These are phyloP conservation scores for Zaprionus inermis DNA, from an alignment of 1,140 invertebrate species.

Conservation along the genomic window DNA sequence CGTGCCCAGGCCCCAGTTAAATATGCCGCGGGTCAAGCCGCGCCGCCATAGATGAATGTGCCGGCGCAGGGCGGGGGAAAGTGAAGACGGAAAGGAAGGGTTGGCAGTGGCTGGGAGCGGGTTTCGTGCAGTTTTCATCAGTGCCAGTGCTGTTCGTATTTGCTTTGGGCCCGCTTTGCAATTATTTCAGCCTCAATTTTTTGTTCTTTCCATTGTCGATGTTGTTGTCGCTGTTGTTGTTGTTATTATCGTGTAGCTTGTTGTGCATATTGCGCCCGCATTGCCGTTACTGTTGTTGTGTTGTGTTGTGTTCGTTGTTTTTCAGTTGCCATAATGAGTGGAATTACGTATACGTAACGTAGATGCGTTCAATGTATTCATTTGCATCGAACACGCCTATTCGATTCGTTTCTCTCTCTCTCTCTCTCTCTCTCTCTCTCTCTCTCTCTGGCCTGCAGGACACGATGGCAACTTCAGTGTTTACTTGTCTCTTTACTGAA, in stretches of 20 bases:
- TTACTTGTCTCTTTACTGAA: not conserved
- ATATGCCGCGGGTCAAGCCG: slow-evolving; percentile 18
- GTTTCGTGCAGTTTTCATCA: too few species aligned
- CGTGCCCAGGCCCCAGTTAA: not conserved
- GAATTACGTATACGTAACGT: slow-evolving; percentile 54
- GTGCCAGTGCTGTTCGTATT: too few species aligned
- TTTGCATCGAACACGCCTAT: slow-evolving; percentile 49
- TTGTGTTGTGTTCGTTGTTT: not conserved
- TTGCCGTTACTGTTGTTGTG: slow-evolving; percentile 16
- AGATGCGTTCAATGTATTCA: slow-evolving; percentile 16
- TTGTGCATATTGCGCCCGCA: not conserved
- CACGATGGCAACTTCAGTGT: not conserved
- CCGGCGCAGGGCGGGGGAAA: not conserved
- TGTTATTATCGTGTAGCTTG: slow-evolving; percentile 44
- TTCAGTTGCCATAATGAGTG: slow-evolving; percentile 60
- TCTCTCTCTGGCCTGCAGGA: not conserved
- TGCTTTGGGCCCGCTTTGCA: slow-evolving; percentile 23
- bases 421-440: not conserved
- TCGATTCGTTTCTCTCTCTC: not conserved
- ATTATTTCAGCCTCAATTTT: slow-evolving; percentile 3
- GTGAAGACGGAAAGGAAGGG: not conserved
- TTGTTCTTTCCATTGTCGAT: not conserved
- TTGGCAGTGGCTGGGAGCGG: too few species aligned
- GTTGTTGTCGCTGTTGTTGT: not conserved
- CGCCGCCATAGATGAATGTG: slow-evolving; percentile 5